A percentile compares a stretch with the other conserved stretches of the same genome.
Conservation (phyloP, 1,140 invertebrate genomes). For the Papilio polyxenes region DNA sequence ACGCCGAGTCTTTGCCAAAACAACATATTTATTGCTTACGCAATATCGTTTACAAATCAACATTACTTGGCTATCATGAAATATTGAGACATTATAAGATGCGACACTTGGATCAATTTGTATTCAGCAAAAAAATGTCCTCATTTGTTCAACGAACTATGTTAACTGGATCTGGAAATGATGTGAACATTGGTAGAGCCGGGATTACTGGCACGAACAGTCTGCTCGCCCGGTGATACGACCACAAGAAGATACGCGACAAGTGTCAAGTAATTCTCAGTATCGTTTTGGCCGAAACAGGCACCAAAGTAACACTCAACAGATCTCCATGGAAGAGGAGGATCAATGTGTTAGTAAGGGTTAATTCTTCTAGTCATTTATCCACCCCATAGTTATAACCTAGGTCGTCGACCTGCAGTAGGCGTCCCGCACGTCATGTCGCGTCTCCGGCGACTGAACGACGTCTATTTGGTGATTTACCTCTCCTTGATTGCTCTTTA, state of each 20-base stretch:
- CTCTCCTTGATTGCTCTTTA: conserved; percentile 35
- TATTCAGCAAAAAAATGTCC: neutral
- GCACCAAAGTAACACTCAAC: neutral
- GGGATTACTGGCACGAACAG: neutral
- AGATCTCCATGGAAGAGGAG: neutral
- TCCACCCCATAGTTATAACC: neutral
- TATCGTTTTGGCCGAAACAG: neutral
- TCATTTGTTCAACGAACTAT: neutral
- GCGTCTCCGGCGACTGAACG: neutral
- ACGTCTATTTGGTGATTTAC: conserved; percentile 36
- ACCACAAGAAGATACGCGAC: neutral
- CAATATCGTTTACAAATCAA: conserved; percentile 4
- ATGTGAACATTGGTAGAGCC: neutral
- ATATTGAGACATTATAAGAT: neutral
- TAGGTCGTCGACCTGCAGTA: conserved; percentile 28
- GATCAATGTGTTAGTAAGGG: neutral
- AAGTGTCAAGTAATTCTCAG: neutral
- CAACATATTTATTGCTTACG: neutral
- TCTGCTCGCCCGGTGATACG: neutral
- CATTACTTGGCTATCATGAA: neutral
- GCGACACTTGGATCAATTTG: neutral
- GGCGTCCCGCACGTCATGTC: conserved; percentile 19
- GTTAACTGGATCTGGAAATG: neutral
- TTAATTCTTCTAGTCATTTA: neutral
- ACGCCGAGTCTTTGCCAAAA: neutral